These are phyloP conservation scores for Apogon talboti DNA, from an alignment of 2,797 vertebrate species.

Conservation along the genomic window DNA sequence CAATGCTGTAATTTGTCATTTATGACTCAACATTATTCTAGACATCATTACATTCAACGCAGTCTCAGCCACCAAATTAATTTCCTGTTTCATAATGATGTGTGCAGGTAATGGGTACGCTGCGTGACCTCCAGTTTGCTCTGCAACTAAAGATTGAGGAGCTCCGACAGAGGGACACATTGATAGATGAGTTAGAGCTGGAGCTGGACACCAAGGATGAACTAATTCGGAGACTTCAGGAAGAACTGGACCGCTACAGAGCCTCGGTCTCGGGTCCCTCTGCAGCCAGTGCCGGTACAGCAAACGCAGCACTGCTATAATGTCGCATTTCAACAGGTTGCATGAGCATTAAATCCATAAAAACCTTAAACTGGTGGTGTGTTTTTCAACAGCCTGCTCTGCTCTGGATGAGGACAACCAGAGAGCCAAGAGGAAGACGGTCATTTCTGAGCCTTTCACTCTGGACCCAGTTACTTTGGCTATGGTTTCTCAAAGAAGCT, in stretches of 20 bases:
- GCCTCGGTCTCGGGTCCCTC: slow-evolving; percentile 70
- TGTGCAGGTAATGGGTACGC: slow-evolving; percentile 82
- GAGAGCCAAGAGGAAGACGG: slow-evolving; percentile 71
- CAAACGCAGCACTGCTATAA: neutral
- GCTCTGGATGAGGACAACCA: slow-evolving; percentile 60
- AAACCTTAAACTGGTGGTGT: neutral
- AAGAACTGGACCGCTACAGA: slow-evolving; percentile 85
- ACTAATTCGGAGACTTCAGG: slow-evolving; percentile 86
- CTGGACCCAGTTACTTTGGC: slow-evolving; percentile 69
- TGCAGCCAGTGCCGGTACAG: slow-evolving; percentile 57
- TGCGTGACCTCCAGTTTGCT: slow-evolving; percentile 86
- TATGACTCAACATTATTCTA: too few relatives aligned
- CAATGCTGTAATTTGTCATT: too few relatives aligned
- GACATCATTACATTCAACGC: too few relatives aligned
- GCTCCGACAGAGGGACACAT: slow-evolving; percentile 86
- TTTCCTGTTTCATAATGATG: neutral
- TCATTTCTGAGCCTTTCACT: slow-evolving; percentile 77
- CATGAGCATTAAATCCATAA: neutral
- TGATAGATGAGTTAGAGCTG: slow-evolving; percentile 86
- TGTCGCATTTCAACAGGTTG: slow-evolving; percentile 12
- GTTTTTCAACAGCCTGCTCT: slow-evolving; percentile 57
- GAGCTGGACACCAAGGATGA: slow-evolving; percentile 87
- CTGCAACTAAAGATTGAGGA: slow-evolving; percentile 87
- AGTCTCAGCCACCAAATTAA: too few relatives aligned
- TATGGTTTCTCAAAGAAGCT: slow-evolving; percentile 67